A percentile compares a stretch with the other conserved stretches of the same genome.
phyloP scores from a whole-genome alignment of 2,797 vertebrate species.

The Ptychobarbus kaznakovi region DNA sequence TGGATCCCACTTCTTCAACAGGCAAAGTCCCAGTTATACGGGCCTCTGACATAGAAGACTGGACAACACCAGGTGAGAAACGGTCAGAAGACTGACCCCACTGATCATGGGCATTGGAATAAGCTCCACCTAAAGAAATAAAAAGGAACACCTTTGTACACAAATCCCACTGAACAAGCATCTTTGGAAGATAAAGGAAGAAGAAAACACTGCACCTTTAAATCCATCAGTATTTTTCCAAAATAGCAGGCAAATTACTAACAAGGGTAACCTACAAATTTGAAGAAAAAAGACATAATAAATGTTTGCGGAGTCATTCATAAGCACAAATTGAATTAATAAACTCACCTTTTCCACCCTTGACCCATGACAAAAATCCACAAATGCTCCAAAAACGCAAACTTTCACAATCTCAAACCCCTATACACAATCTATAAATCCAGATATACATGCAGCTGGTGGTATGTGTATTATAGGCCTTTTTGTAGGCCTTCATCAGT shows the following conservation, averaged over 20 bases:
- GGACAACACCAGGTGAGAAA: background rate
- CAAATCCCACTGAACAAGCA: background rate
- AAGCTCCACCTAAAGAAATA: background rate
- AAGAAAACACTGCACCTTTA: background rate
- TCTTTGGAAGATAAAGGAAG: too few species aligned
- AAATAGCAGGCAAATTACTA: background rate
- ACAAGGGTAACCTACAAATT: background rate
- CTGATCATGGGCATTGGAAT: too few species aligned
- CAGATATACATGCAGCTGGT: too few species aligned
- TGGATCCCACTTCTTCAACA: slow-evolving; percentile 10
- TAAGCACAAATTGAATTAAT: background rate
- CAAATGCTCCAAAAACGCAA: background rate
- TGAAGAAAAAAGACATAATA: background rate
- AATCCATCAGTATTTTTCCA: background rate
- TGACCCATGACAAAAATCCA: background rate
- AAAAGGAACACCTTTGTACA: background rate
- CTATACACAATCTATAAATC: rapidly evolving
- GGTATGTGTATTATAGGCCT: background rate
- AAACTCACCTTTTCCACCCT: background rate
- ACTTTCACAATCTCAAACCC: background rate
- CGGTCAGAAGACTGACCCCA: background rate
- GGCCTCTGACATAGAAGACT: background rate
- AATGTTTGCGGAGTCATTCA: background rate
- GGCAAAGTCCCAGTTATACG: background rate
- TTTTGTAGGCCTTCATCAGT: background rate